phyloP scores from a whole-genome alignment of 2,888 invertebrate genomes.

The Dicyrtomina minuta region DNA sequence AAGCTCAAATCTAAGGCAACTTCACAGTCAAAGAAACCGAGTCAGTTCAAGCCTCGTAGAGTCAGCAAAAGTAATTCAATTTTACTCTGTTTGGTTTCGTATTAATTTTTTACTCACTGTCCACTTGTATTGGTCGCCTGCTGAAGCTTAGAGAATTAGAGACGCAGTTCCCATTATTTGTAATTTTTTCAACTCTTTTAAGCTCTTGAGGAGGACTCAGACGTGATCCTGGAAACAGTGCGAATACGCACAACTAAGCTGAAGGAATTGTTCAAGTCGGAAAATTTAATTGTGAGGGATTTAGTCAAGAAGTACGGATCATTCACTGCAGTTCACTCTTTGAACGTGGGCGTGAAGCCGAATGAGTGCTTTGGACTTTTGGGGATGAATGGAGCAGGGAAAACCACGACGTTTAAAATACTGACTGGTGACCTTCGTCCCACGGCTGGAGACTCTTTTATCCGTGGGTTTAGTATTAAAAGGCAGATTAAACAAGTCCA shows the following conservation, averaged over 20 bases:
- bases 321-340: slow-evolving; percentile 65
- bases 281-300: slow-evolving; percentile 56
- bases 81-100: too few species aligned
- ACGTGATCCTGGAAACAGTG: slow-evolving; percentile 50
- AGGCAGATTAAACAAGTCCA: slow-evolving; percentile 54
- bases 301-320: slow-evolving; percentile 75
- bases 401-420: slow-evolving; percentile 86
- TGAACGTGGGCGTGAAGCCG: neutral
- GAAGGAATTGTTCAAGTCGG: slow-evolving; percentile 52
- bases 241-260: slow-evolving; percentile 46
- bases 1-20: slow-evolving; percentile 58
- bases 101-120: too few species aligned
- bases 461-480: slow-evolving; percentile 58
- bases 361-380: slow-evolving; percentile 63
- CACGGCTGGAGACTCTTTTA: slow-evolving; percentile 69
- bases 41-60: neutral
- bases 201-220: slow-evolving; percentile 49
- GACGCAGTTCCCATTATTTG: too few species aligned
- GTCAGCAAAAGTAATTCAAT: too few species aligned
- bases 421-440: slow-evolving; percentile 73
- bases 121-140: too few species aligned
- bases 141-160: too few species aligned
- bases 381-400: slow-evolving; percentile 84
- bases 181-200: too few species aligned
- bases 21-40: neutral